Percentiles rank a stretch among this genome's conserved stretches.
Evolutionary conservation across 2,113 vertebrate genomes (phyloP).

Genomic region (Leuciscus idus): DNA sequence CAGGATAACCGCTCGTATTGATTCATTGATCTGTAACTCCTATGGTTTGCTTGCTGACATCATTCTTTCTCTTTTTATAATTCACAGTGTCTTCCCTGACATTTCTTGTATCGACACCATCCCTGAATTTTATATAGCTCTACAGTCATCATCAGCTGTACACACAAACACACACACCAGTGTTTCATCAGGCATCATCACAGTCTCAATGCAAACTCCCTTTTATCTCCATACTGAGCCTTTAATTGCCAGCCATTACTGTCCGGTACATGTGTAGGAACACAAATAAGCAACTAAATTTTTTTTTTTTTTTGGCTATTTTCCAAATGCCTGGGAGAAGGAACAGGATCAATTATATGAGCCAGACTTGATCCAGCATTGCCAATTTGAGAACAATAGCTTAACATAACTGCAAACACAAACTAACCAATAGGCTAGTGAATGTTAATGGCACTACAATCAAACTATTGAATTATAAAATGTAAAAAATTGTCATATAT

Average conservation of each 20-base stretch:
- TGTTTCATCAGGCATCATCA: not conserved
- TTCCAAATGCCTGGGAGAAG: not conserved
- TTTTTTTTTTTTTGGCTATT: not conserved
- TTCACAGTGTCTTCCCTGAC: not conserved
- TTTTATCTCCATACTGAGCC: not conserved
- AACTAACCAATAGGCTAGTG: not conserved
- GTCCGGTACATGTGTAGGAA: not conserved
- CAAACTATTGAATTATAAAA: not conserved
- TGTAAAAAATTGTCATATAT: not conserved
- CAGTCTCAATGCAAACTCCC: not conserved
- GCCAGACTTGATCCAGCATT: not conserved
- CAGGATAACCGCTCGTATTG: slow-evolving; percentile 30
- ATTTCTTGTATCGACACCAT: not conserved
- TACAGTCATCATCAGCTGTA: not conserved
- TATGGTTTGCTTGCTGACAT: slow-evolving; percentile 8
- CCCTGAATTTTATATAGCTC: not conserved
- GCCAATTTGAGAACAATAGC: not conserved
- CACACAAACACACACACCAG: slow-evolving; percentile 2
- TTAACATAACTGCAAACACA: not conserved
- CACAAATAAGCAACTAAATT: not conserved
- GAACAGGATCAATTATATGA: not conserved
- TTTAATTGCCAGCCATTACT: not conserved
- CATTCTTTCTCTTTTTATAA: slow-evolving; percentile 20
- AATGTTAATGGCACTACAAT: not conserved
- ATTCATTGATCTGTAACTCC: slow-evolving; percentile 29